Evolutionary conservation across 2,113 vertebrate species (phyloP).

Genomic region (Lonchura striata): DNA sequence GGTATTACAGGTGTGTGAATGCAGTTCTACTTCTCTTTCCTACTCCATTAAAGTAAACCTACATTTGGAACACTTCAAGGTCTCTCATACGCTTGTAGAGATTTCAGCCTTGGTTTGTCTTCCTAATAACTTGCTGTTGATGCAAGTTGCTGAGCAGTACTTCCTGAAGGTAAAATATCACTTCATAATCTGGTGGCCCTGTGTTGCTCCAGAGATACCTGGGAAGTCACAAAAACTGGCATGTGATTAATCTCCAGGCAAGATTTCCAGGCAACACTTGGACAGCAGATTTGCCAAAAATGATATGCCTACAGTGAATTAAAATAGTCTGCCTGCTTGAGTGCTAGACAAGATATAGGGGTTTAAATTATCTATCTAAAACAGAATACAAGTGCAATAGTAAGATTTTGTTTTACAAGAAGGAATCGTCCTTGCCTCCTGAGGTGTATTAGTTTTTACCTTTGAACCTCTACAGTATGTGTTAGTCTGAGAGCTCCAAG

Average conservation of each 20-base stretch:
- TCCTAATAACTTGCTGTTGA: background rate
- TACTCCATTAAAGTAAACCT: background rate
- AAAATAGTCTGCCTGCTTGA: background rate
- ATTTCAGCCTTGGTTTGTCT: background rate
- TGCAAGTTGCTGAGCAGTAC: background rate
- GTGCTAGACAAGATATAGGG: background rate
- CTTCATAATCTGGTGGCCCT: background rate
- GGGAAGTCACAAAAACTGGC: background rate
- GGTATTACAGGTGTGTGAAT: background rate
- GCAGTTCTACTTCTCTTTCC: background rate
- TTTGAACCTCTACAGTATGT: background rate
- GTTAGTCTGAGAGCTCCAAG: background rate
- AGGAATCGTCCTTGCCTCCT: background rate
- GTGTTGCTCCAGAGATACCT: background rate
- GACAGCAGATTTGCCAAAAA: background rate
- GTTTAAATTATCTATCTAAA: background rate
- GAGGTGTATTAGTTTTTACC: background rate
- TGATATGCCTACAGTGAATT: background rate
- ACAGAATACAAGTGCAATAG: background rate
- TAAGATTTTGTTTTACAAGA: background rate
- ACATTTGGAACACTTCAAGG: background rate
- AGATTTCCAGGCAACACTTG: background rate
- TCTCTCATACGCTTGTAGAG: background rate
- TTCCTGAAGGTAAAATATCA: background rate
- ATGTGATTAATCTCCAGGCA: background rate